Base-by-base conservation (phyloP, 2,888 invertebrate species). In the Megastigmus dorsalis region DNA sequence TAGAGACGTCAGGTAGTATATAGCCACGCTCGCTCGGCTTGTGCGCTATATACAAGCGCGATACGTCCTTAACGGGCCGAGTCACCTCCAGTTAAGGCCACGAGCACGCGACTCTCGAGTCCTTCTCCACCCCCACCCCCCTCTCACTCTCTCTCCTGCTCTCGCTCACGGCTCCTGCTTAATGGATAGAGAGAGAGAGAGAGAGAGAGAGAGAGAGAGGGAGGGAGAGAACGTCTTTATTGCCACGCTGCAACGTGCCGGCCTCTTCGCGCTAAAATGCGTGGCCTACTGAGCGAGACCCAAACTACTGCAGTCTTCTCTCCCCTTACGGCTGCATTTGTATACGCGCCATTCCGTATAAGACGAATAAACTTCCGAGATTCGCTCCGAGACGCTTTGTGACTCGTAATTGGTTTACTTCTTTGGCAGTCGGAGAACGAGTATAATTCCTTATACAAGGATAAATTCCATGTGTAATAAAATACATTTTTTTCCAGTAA, bases 61-160 rank as follows among this genome's bases (percentile, higher is more conserved):
- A 41, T 52, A 38, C 36, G 55, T 59, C 23, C 68, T 36, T 52
- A 50, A 41, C 59, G 62, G 57, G 23, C 15, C 28, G 23, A 59
- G 60, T 72, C 59, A 15, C 66, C 43, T 72, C 52, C 59, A 30
- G 73, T 73, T 73, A 62, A 67, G 65, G 41, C 65, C 65, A 54
- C n/a, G 38, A 48, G 36, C 33, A 23, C 45, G 43, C 45, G 38
- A 38, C 18, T 5, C 18, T 5, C 18, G 13, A 59, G 18, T 23
- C 43, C 60, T 43, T 30, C 23, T 3, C 10, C 59, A 1, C 15
- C 15, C 43, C 18, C 43, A 26, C 13, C n/a, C 13, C 18, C 10
- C 23, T 6, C 28, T 43, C 20, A 18, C 7, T 50, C 28, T 50
- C 13, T 9, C 28, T 43, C 20, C 18, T 9, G 23, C 50, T 30